Base-by-base conservation (phyloP, 92 coral and sea anemone species). In the Porites divaricata region DNA sequence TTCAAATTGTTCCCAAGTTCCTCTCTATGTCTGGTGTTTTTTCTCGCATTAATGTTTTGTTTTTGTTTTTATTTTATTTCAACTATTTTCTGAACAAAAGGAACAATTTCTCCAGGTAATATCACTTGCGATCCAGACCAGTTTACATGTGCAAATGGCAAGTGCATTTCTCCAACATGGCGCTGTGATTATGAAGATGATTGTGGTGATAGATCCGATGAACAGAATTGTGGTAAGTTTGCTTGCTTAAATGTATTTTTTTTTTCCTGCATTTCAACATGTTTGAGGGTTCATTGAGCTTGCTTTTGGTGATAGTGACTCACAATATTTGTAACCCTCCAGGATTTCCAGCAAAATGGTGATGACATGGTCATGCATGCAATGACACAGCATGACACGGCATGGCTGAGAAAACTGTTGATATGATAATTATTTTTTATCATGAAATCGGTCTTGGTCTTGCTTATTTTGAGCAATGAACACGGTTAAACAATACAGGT, bases 121-220 rank as follows among this genome's bases (percentile, higher is more conserved):
- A 81, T 74, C 81, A 86, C 90, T 26, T 87, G 88, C 78, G 12
- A 45, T n/a, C 51, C 78, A 4, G 59, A 61, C 20, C 85, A 90
- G 80, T 90, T 86, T 50, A 76, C 91, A 51, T 90, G 93, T 28
- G 85, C 53, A 22, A 85, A 89, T 58, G 88, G 90, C 56, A 87
- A 86, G 53, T 92, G 95, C 63, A 92, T 92, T 23, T 76, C 90
- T 19, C 65, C 49, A 11, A 72, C 72, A 9, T 92, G 95, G 95
- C 84, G 45, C 6, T 92, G 95, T 92, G 95, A 92, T 53, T 64
- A 76, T 57, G 90, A 92, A 50, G 72, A 89, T 59, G 95, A 92
- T 67, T 92, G 95, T 81, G 88, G 76, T 8, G 95, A 92, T 74
- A 17, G 72, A 16, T 81, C 89, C 21, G 95, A 92, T 81, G 95